phyloP scores from a whole-genome alignment of 2,888 invertebrate genomes.

The Liopterus haemorrhoidalis region DNA sequence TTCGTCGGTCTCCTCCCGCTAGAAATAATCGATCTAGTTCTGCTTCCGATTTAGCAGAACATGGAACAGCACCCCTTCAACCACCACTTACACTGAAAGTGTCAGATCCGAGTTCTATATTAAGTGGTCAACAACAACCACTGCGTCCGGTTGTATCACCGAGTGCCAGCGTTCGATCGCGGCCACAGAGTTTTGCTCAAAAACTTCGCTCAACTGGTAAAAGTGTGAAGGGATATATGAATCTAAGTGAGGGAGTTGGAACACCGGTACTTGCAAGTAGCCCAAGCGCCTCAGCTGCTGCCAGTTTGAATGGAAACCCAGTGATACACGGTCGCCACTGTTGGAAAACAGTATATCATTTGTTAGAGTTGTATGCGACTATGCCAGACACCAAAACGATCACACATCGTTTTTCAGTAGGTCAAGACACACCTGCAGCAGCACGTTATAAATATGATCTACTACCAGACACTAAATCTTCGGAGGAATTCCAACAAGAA shows the following conservation, averaged over 20 bases:
- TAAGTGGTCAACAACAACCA: slow-evolving; percentile 35
- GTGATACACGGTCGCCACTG: too few species aligned
- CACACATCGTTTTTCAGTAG: slow-evolving; percentile 68
- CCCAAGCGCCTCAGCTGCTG: slow-evolving; percentile 54
- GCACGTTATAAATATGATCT: slow-evolving; percentile 61
- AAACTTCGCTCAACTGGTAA: slow-evolving; percentile 79
- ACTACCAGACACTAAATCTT: slow-evolving; percentile 51
- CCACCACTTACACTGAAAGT: slow-evolving; percentile 46
- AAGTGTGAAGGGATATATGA: slow-evolving; percentile 75
- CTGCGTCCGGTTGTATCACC: slow-evolving; percentile 50
- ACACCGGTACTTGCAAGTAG: slow-evolving; percentile 63
- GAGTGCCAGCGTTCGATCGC: slow-evolving; percentile 51
- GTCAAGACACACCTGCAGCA: slow-evolving; percentile 64
- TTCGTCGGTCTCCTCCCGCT: neutral
- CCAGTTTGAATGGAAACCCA: slow-evolving; percentile 51
- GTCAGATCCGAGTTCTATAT: slow-evolving; percentile 42
- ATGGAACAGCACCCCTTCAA: slow-evolving; percentile 48
- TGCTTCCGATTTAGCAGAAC: slow-evolving; percentile 62
- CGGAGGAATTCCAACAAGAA: slow-evolving; percentile 49
- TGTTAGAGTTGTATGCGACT: slow-evolving; percentile 87
- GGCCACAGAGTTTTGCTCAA: slow-evolving; percentile 85
- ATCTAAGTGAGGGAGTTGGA: slow-evolving; percentile 68
- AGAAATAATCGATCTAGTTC: slow-evolving; percentile 18
- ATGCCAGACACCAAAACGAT: slow-evolving; percentile 94
- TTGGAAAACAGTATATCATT: slow-evolving; percentile 90